phyloP scores from a whole-genome alignment of 2,888 invertebrate species.

The Crossocerus cetratus region DNA sequence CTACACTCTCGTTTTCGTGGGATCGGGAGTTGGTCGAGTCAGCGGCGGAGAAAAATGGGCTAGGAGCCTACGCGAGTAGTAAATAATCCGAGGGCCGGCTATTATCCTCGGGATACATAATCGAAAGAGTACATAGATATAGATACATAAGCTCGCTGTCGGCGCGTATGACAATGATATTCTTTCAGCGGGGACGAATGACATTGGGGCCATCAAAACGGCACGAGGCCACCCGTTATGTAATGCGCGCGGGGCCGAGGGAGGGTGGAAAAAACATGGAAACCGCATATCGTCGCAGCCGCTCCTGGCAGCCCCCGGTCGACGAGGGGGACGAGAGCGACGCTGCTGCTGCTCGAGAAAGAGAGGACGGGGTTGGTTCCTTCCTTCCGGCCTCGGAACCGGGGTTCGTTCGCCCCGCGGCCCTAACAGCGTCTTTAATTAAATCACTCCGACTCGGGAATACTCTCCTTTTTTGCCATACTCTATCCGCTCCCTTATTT shows the following conservation, averaged over 20 bases:
- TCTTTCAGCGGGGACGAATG: constrained; percentile 63
- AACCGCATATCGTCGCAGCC: constrained; percentile 77
- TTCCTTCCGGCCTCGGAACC: constrained; percentile 72
- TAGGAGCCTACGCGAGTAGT: constrained; percentile 23
- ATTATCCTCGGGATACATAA: constrained; percentile 49
- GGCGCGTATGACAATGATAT: constrained; percentile 64
- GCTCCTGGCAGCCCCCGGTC: constrained; percentile 50
- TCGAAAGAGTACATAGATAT: too few species aligned
- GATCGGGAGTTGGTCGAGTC: too few species aligned
- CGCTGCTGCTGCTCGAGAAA: background rate
- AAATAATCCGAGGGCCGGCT: constrained; percentile 61
- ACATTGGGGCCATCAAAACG: constrained; percentile 71
- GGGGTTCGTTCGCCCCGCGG: constrained; percentile 49
- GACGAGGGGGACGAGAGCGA: constrained; percentile 23
- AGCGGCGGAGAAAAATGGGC: too few species aligned
- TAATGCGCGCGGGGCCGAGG: constrained; percentile 64
- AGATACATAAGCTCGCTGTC: constrained; percentile 11
- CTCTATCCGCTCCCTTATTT: constrained; percentile 20
- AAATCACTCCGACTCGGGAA: constrained; percentile 64
- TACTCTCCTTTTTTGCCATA: constrained; percentile 49
- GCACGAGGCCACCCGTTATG: constrained; percentile 71
- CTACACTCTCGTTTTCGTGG: too few species aligned
- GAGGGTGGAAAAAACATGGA: constrained; percentile 77
- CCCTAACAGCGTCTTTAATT: constrained; percentile 69
- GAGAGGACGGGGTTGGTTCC: constrained; percentile 60